A percentile compares a stretch with the other conserved stretches of the same genome.
These are phyloP conservation scores for Hycleus cichorii DNA, from an alignment of 1,140 invertebrate genomes.

Conservation along the genomic window DNA sequence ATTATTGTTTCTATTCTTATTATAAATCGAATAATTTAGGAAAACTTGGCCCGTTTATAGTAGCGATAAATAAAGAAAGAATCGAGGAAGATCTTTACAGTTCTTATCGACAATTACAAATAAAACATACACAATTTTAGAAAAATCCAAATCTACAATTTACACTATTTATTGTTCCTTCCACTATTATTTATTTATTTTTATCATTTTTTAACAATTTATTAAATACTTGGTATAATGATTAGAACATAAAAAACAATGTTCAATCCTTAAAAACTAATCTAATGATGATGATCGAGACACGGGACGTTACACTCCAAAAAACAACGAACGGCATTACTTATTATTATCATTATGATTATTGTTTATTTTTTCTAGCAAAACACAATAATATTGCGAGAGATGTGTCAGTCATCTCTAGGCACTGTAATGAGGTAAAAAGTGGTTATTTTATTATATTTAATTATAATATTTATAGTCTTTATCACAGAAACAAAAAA, in stretches of 20 bases:
- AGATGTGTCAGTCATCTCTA: constrained; percentile 23
- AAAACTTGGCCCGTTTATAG: background rate
- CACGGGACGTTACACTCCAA: no score
- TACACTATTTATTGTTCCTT: no score
- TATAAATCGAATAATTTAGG: background rate
- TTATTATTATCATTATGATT: background rate
- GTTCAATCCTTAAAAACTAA: constrained; percentile 20
- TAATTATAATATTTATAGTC: constrained; percentile 23
- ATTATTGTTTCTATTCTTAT: constrained; percentile 1
- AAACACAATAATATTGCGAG: constrained; percentile 29
- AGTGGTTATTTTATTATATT: constrained; percentile 17
- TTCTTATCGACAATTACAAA: background rate
- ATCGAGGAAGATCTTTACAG: constrained; percentile 1
- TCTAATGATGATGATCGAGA: constrained; percentile 1
- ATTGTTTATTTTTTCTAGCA: background rate
- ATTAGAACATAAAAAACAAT: background rate
- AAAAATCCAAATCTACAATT: constrained; percentile 13
- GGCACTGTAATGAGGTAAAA: constrained; percentile 40
- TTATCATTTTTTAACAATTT: no score
- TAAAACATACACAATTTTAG: constrained; percentile 10
- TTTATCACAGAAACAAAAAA: constrained; percentile 41
- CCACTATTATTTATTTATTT: no score
- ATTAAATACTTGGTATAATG: background rate
- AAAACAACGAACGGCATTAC: constrained; percentile 3
- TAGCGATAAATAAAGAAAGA: background rate